Conservation (phyloP, 1,140 invertebrate genomes). For the Aphelinus certus region DNA sequence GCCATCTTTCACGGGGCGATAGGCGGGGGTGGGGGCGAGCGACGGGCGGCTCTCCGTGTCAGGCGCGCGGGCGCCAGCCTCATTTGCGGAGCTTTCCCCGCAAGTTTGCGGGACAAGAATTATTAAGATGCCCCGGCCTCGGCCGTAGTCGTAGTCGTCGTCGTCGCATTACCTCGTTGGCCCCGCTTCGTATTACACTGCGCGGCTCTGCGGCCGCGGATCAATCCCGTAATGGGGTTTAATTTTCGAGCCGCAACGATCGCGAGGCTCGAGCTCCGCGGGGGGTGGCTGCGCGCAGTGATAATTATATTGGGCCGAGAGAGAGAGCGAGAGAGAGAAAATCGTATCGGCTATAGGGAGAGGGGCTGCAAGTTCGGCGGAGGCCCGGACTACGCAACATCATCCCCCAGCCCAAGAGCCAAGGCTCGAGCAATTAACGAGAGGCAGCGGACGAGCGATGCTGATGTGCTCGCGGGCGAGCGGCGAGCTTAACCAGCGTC, state of each 20-base stretch:
- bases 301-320: conserved; percentile 32
- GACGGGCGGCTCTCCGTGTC: conserved; percentile 53
- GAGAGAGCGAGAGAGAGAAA: not conserved
- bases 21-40: not conserved
- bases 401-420: not conserved
- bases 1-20: conserved; percentile 30
- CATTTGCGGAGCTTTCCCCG: conserved; percentile 59
- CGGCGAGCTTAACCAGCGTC: conserved; percentile 28
- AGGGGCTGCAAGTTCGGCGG: not conserved
- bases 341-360: not conserved
- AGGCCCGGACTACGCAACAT: no score
- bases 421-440: conserved; percentile 29
- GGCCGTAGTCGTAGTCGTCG: conserved; percentile 28
- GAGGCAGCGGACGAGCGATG: conserved; percentile 2
- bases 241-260: conserved; percentile 57
- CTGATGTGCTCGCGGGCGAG: conserved; percentile 17
- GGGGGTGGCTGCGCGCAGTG: not conserved
- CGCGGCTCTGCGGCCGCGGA: conserved; percentile 51
- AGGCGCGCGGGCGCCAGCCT: conserved; percentile 58
- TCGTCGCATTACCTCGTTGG: conserved; percentile 42
- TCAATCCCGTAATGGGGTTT: conserved; percentile 62
- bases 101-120: conserved; percentile 63
- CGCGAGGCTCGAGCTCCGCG: conserved; percentile 13
- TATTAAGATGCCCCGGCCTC: conserved; percentile 59
- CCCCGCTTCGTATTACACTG: conserved; percentile 61